phyloP scores from a whole-genome alignment of 2,797 vertebrate genomes.

The Hippoglossus hippoglossus region DNA sequence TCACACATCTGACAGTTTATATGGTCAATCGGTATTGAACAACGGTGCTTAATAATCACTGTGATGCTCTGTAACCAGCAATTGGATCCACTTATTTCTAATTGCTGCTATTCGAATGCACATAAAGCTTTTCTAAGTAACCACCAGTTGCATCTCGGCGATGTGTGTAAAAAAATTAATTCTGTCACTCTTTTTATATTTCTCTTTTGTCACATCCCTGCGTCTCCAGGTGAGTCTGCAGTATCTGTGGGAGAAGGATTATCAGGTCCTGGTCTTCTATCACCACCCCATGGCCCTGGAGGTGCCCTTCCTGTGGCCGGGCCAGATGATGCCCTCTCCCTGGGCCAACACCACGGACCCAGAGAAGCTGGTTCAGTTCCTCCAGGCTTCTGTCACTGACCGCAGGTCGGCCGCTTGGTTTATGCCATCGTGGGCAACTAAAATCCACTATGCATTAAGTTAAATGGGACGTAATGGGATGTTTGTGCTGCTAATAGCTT shows the following conservation, averaged over 20 bases:
- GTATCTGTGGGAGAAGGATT: conserved; percentile 97
- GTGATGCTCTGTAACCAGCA: not conserved
- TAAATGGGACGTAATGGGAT: not conserved
- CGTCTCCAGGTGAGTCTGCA: conserved; percentile 88
- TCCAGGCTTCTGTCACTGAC: conserved; percentile 93
- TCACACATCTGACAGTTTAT: not conserved
- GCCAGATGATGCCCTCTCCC: conserved; percentile 98
- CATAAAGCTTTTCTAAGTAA: not conserved
- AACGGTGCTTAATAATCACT: not conserved
- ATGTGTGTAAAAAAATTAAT: not conserved
- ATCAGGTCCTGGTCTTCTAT: conserved; percentile 97
- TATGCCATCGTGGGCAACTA: not conserved
- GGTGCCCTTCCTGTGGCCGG: conserved; percentile 97
- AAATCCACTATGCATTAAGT: not conserved
- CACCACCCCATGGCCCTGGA: conserved; percentile 97
- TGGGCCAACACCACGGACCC: conserved; percentile 99
- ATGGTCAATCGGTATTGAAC: conserved; percentile 9
- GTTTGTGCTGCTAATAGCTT: not conserved
- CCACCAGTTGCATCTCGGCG: not conserved
- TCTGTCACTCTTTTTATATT: conserved; percentile 14
- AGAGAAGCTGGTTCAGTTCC: conserved; percentile 96
- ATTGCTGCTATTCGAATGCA: conserved; percentile 10
- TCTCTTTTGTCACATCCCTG: not conserved
- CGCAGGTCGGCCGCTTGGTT: conserved; percentile 80
- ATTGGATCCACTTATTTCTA: conserved; percentile 5